phyloP scores from a whole-genome alignment of 2,113 vertebrate species.

The Cyanocitta stelleri region DNA sequence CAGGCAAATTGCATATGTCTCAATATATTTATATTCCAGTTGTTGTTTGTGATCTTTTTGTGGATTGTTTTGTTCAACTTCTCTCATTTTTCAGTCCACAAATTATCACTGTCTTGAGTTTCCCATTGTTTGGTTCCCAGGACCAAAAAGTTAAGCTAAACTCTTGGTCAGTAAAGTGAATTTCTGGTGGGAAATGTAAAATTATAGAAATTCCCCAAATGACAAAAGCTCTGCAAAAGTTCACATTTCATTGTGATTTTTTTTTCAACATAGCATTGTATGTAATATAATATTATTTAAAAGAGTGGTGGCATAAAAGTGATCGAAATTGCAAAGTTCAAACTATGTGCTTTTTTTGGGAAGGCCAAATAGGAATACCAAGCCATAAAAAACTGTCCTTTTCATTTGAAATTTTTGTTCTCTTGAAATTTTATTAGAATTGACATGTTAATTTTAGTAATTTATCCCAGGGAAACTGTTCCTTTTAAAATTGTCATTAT shows the following conservation, averaged over 20 bases:
- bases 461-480: neutral
- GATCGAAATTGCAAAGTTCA: neutral
- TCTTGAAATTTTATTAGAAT: neutral
- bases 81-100: neutral
- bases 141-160: neutral
- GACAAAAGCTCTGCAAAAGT: neutral
- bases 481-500: neutral
- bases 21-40: fast-evolving
- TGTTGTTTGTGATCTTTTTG: neutral
- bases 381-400: neutral
- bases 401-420: neutral
- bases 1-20: neutral
- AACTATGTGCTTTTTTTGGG: neutral
- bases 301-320: neutral
- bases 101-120: neutral
- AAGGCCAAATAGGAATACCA: neutral
- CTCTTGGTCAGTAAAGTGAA: neutral
- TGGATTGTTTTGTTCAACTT: neutral
- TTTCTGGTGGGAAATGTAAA: neutral
- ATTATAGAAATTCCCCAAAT: neutral
- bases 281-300: neutral
- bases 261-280: neutral
- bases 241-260: neutral
- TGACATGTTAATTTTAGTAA: neutral
- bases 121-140: neutral